Evolutionary conservation across 2,797 vertebrate species (phyloP), one percentile per base, ranked within the genome.

Genomic region (Rhynchotus rufescens): DNA sequence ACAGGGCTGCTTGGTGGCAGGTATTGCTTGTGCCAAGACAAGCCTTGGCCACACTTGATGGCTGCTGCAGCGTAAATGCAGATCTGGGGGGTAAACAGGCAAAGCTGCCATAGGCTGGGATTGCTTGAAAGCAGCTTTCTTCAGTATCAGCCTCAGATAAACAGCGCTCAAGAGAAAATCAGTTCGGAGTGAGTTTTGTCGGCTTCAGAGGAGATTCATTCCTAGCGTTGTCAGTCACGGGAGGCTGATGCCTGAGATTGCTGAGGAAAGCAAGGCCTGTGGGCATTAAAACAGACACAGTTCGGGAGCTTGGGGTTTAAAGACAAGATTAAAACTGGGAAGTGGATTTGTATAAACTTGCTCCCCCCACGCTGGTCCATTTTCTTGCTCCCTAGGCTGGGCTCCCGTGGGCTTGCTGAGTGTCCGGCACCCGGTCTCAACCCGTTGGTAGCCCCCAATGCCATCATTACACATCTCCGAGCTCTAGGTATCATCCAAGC

Each of bases 231-330:
- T 89, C 91, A 93, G 90, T 93, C 88, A 89, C 0, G 2, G 69
- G 62, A 90, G 76, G n/a, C 81, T 73, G 91, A 93, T 92, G 88
- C 78, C 86, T 84, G 82, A 93, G 92, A 94, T 90, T 90, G 80
- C 64, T 30, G 92, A 88, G 76, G 49, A 80, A 79, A 88, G 84
- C 77, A 90, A 90, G 84, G 86, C 94, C 90, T 92, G 60, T 52
- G 83, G 95, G 84, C 88, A 78, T 87, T 85, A 73, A 69, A 93
- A 67, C 76, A 87, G 81, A 89, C 71, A 85, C 65, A 86, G 90
- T 44, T 40, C 71, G 77, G 76, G 62, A 92, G 92, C 42, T 88
- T 4, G 1, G 84, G 32, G 47, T 45, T 90, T 91, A 78, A 85
- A 89, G 69, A 67, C 40, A 47, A 94, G 88, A 92, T 92, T 75